phyloP scores from a whole-genome alignment of 2,797 vertebrate genomes.

The Darevskia nairensis region DNA sequence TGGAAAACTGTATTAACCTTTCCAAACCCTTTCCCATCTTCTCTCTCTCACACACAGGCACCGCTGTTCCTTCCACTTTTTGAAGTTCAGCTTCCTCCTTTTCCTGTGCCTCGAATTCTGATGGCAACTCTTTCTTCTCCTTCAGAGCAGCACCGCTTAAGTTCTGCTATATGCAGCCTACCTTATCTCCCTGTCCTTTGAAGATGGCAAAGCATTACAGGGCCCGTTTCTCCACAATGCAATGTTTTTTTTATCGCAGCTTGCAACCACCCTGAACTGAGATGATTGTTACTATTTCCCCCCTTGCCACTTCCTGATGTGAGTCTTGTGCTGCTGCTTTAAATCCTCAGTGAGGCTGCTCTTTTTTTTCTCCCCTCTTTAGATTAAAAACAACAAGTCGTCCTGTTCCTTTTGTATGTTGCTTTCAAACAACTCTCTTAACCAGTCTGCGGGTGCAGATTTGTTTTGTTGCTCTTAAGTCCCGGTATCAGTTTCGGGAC shows the following conservation, averaged over 20 bases:
- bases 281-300: conserved; percentile 30
- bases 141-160: too few relatives aligned
- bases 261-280: background rate
- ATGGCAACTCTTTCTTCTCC: background rate
- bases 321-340: background rate
- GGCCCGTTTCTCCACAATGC: background rate
- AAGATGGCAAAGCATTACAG: background rate
- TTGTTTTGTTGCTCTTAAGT: background rate
- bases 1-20: background rate
- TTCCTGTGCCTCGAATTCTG: background rate
- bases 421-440: background rate
- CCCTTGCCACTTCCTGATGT: conserved; percentile 43
- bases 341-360: background rate
- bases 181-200: background rate
- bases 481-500: background rate
- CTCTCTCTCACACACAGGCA: background rate
- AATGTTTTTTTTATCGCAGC: background rate
- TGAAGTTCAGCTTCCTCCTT: background rate
- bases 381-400: background rate
- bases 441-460: background rate
- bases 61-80: background rate
- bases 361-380: background rate
- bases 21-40: background rate
- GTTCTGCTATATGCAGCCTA: background rate
- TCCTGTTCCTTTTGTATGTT: background rate